Conservation (phyloP, 2,113 vertebrate species). For the Cheirogaleus medius region DNA sequence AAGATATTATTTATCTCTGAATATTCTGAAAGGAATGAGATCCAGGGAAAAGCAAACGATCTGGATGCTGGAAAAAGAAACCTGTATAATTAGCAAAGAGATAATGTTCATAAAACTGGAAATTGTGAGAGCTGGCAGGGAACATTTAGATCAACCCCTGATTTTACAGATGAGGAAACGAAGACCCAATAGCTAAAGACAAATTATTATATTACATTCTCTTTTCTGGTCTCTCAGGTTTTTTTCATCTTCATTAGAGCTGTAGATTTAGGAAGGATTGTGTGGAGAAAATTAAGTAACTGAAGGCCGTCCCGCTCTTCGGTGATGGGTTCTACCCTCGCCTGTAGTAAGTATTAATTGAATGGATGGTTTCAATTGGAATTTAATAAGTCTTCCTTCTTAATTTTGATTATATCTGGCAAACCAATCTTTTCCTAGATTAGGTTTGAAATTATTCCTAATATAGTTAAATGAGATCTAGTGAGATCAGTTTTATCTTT, state of each 20-base stretch:
- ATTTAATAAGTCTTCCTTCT: slow-evolving; percentile 75
- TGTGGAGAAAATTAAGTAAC: slow-evolving; percentile 74
- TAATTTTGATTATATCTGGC: slow-evolving; percentile 78
- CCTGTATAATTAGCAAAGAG: background rate
- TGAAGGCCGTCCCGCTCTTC: slow-evolving; percentile 26
- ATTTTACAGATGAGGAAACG: slow-evolving; percentile 41
- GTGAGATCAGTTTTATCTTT: slow-evolving; percentile 76
- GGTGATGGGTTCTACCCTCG: slow-evolving; percentile 44
- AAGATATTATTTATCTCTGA: background rate
- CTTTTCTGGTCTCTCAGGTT: background rate
- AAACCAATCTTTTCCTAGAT: slow-evolving; percentile 81
- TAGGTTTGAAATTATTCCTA: slow-evolving; percentile 81
- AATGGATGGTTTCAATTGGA: slow-evolving; percentile 68
- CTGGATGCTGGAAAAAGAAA: background rate
- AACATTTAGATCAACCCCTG: background rate
- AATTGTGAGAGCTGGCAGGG: background rate
- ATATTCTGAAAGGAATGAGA: background rate
- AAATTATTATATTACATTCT: background rate
- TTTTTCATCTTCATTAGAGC: background rate
- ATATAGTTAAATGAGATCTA: slow-evolving; percentile 73
- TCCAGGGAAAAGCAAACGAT: background rate
- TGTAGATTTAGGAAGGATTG: slow-evolving; percentile 42
- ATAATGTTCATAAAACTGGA: background rate
- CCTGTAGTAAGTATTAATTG: slow-evolving; percentile 65
- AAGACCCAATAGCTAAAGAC: background rate